phyloP scores from a whole-genome alignment of 2,113 vertebrate species.

The Asarcornis scutulata region DNA sequence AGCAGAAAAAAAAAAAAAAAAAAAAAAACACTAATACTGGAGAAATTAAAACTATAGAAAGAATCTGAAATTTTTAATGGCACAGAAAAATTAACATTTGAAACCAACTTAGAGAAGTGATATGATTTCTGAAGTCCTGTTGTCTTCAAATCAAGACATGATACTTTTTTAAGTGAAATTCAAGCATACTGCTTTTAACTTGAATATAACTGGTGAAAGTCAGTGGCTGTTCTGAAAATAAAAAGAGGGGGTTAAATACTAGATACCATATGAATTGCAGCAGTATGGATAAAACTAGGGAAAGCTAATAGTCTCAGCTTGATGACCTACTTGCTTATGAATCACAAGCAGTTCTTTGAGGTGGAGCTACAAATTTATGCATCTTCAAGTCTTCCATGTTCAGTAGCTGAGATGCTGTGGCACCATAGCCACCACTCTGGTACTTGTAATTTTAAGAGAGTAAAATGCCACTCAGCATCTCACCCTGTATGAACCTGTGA shows the following conservation, averaged over 20 bases:
- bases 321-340: background rate
- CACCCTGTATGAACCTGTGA: background rate
- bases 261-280: background rate
- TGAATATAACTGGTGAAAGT: background rate
- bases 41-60: background rate
- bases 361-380: background rate
- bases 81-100: background rate
- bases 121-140: background rate
- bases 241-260: background rate
- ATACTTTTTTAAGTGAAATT: background rate
- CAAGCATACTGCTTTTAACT: background rate
- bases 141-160: background rate
- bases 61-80: background rate
- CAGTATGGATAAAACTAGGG: background rate
- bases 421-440: background rate
- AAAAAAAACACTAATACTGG: background rate
- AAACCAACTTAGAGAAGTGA: background rate
- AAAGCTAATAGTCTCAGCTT: no score
- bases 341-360: background rate
- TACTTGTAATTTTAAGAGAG: background rate
- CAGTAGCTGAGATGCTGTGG: background rate
- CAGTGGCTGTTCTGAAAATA: background rate
- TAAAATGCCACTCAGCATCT: background rate
- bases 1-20: no score
- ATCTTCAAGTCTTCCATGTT: background rate